Evolutionary conservation across 2,797 vertebrate species (phyloP).

Genomic region (Cercopithecus neglectus): DNA sequence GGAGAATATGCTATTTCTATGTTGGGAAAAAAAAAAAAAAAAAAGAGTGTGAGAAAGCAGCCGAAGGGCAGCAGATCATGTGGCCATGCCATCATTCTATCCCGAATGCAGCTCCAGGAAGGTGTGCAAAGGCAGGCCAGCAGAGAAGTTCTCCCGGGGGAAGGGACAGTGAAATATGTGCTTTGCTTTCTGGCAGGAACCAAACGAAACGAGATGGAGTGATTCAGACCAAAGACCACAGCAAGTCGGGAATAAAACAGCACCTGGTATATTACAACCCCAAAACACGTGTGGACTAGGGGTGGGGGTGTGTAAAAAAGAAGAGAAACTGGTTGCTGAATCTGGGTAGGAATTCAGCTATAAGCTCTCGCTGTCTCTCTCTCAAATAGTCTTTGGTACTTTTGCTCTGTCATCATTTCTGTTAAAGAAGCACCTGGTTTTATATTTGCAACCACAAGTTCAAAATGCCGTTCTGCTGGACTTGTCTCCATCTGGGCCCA

Average conservation of each 20-base stretch:
- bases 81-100: neutral
- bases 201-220: neutral
- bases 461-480: neutral
- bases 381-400: neutral
- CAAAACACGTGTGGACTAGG: neutral
- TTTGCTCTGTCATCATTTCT: conserved; percentile 35
- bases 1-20: conserved; percentile 11
- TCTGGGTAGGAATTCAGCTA: neutral
- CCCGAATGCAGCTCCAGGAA: rapidly evolving
- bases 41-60: neutral
- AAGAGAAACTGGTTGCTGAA: neutral
- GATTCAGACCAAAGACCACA: conserved; percentile 40
- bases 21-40: neutral
- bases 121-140: neutral
- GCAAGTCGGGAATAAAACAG: neutral
- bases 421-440: conserved; percentile 11
- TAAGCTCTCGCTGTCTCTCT: neutral
- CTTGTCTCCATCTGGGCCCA: neutral
- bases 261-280: neutral
- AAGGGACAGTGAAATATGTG: neutral
- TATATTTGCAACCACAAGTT: neutral
- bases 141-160: neutral
- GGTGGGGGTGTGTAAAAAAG: neutral
- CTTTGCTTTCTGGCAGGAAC: conserved; percentile 37
- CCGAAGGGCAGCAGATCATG: neutral